A percentile compares a stretch with the other conserved stretches of the same genome.
Conservation (phyloP, 2,113 vertebrate genomes). For the Xenus cinereus region DNA sequence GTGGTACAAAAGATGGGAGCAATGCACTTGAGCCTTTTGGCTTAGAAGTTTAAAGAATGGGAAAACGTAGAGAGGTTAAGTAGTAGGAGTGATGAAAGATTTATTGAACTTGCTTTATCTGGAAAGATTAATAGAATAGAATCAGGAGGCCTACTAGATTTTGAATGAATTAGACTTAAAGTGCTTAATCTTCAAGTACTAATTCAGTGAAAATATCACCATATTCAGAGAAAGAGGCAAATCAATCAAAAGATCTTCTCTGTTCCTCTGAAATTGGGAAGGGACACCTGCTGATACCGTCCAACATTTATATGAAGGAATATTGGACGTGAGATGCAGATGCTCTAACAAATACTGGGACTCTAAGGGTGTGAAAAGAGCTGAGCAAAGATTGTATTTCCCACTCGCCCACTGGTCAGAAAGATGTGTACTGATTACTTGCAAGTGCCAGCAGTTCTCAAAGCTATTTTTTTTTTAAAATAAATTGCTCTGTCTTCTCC, state of each 20-base stretch:
- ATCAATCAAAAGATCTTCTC: background rate
- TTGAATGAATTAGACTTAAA: background rate
- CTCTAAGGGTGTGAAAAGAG: background rate
- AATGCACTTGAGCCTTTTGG: background rate
- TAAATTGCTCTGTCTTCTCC: background rate
- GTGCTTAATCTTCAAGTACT: background rate
- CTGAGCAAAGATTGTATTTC: background rate
- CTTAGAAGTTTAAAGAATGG: background rate
- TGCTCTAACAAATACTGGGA: background rate
- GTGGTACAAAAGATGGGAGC: background rate
- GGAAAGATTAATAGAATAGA: background rate
- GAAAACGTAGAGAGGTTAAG: background rate
- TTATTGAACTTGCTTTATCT: background rate
- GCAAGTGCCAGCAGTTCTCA: background rate
- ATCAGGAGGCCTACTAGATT: background rate
- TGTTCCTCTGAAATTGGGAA: background rate
- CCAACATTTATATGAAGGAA: background rate
- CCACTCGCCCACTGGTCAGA: background rate
- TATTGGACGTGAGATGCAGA: background rate
- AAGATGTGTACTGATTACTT: background rate
- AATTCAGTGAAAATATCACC: background rate
- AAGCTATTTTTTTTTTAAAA: background rate
- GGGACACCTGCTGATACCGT: background rate
- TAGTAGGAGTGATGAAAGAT: background rate
- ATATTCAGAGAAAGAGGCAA: background rate